Percentiles rank a stretch among this genome's conserved stretches.
Evolutionary conservation across 2,888 invertebrate genomes (phyloP).

Genomic region (Nycteola revayana): DNA sequence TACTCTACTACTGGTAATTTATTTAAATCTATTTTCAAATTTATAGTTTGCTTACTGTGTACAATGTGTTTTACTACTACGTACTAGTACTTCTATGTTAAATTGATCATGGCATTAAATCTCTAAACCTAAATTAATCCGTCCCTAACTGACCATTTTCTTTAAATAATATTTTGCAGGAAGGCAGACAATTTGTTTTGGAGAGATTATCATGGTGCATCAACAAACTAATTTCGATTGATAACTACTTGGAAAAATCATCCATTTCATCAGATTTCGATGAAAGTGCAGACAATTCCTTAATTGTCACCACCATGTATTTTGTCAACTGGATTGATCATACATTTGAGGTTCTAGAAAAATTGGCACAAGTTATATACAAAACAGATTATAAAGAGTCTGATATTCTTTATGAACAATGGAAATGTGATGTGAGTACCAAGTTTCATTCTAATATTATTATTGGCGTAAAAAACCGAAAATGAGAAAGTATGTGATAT

Average conservation of each 20-base stretch:
- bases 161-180: constrained; percentile 41
- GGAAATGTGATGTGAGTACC: constrained; percentile 64
- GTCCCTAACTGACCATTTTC: too few species aligned
- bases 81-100: too few species aligned
- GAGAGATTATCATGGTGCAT: constrained; percentile 70
- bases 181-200: constrained; percentile 58
- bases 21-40: too few species aligned
- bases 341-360: constrained; percentile 64
- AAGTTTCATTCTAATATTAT: too few species aligned
- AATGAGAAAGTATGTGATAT: too few species aligned
- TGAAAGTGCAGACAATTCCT: constrained; percentile 41
- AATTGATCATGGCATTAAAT: too few species aligned
- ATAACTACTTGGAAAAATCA: constrained; percentile 39
- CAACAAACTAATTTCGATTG: constrained; percentile 48
- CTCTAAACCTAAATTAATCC: too few species aligned
- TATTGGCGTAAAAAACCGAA: too few species aligned
- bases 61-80: too few species aligned
- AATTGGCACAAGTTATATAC: constrained; percentile 54
- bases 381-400: constrained; percentile 52
- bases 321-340: constrained; percentile 78
- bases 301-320: constrained; percentile 58
- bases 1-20: constrained; percentile 47
- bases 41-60: too few species aligned
- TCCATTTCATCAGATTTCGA: constrained; percentile 13
- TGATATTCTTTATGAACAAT: constrained; percentile 38